Conservation (phyloP, 1,140 invertebrate species). For the Trichoplusia ni region DNA sequence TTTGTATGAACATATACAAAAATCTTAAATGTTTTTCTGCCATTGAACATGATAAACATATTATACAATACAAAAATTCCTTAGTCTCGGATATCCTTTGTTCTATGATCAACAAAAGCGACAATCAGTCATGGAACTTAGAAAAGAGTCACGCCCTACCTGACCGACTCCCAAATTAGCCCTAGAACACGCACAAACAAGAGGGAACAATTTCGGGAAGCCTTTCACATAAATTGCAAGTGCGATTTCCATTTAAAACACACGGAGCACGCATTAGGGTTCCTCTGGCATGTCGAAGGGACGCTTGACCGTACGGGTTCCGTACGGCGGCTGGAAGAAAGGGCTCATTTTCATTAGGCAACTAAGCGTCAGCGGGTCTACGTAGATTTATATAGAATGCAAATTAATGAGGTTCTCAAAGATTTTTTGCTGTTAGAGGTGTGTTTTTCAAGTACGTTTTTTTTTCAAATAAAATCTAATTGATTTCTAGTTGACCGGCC, state of each 20-base stretch:
- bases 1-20: too few relatives aligned
- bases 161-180: slow-evolving; percentile 53
- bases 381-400: slow-evolving; percentile 60
- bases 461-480: too few relatives aligned
- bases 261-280: slow-evolving; percentile 60
- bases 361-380: slow-evolving; percentile 62
- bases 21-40: too few relatives aligned
- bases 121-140: neutral
- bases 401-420: slow-evolving; percentile 54
- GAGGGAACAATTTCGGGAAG: slow-evolving; percentile 52
- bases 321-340: slow-evolving; percentile 68
- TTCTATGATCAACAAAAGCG: neutral
- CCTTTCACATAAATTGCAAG: slow-evolving; percentile 77
- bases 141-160: slow-evolving; percentile 27
- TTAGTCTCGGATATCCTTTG: too few relatives aligned
- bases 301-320: slow-evolving; percentile 58
- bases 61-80: too few relatives aligned
- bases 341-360: slow-evolving; percentile 79
- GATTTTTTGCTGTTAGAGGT: slow-evolving; percentile 15
- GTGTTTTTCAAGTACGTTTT: neutral
- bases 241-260: slow-evolving; percentile 73
- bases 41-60: too few relatives aligned
- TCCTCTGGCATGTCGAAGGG: slow-evolving; percentile 62
- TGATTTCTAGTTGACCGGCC: neutral
- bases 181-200: slow-evolving; percentile 52